Evolutionary conservation across 1,140 invertebrate species (phyloP).

Genomic region (Temnothorax longispinosus): DNA sequence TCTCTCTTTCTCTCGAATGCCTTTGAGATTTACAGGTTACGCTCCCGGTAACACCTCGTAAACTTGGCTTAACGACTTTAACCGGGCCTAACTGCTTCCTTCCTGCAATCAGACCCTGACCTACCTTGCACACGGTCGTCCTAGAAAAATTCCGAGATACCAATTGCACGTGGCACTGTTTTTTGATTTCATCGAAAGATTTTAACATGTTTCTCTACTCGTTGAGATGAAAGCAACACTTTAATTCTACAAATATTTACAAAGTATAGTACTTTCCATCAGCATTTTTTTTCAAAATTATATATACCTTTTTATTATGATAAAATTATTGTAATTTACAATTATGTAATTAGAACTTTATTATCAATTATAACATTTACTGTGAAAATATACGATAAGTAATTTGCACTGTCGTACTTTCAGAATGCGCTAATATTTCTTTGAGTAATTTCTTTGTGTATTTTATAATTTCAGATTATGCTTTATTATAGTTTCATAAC

Average conservation of each 20-base stretch:
- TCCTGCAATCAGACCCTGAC: conserved; percentile 85
- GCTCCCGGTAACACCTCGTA: conserved; percentile 86
- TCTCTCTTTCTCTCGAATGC: conserved; percentile 61
- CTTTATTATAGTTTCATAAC: too few relatives aligned
- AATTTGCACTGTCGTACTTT: background rate
- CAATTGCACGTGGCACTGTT: background rate
- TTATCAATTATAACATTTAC: background rate
- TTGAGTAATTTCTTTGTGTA: conserved; percentile 20
- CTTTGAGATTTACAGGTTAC: conserved; percentile 86
- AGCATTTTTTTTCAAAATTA: background rate
- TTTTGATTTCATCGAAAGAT: background rate
- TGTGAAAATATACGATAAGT: background rate
- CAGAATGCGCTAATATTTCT: conserved; percentile 53
- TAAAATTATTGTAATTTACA: too few relatives aligned
- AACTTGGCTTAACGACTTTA: conserved; percentile 86
- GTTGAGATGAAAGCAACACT: background rate
- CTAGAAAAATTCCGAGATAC: conserved; percentile 70
- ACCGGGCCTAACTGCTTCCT: conserved; percentile 86
- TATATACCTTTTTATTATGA: conserved; percentile 6
- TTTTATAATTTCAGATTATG: too few relatives aligned
- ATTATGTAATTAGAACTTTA: too few relatives aligned
- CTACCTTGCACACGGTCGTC: conserved; percentile 73
- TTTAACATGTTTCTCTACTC: background rate
- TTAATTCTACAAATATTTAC: background rate
- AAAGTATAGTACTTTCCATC: background rate